Conservation (phyloP, 2,888 invertebrate species). For the Linnaemya vulpina region DNA sequence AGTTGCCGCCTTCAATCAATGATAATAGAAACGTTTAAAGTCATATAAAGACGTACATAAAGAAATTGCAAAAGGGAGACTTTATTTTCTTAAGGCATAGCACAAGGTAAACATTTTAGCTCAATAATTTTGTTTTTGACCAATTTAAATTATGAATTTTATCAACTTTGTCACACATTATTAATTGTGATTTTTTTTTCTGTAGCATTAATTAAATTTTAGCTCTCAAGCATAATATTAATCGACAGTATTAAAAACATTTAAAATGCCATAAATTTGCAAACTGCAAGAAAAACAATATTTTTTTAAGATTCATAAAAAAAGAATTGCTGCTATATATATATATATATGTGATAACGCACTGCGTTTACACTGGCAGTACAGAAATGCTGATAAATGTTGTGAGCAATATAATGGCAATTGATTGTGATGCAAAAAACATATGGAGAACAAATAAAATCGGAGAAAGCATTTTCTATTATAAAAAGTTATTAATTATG, state of each 20-base stretch:
- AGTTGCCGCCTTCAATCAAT: slow-evolving; percentile 69
- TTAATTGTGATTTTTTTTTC: slow-evolving; percentile 17
- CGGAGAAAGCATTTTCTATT: too few species aligned
- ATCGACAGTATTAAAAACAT: slow-evolving; percentile 34
- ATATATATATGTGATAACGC: too few species aligned
- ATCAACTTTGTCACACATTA: slow-evolving; percentile 32
- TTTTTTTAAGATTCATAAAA: too few species aligned
- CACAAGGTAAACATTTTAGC: neutral
- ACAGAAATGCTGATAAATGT: neutral
- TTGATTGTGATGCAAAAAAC: too few species aligned
- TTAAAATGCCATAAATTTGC: slow-evolving; percentile 60
- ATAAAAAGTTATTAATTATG: too few species aligned
- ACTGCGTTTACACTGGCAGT: neutral
- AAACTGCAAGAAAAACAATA: neutral
- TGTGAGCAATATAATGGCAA: too few species aligned
- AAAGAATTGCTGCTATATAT: too few species aligned
- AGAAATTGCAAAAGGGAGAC: neutral
- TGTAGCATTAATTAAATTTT: slow-evolving; percentile 60
- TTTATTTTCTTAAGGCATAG: neutral
- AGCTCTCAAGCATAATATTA: slow-evolving; percentile 53
- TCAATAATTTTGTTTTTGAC: neutral
- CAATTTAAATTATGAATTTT: neutral
- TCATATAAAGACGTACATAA: slow-evolving; percentile 54
- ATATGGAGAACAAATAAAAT: too few species aligned
- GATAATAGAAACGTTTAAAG: slow-evolving; percentile 55